Base-by-base conservation (phyloP, 2,113 vertebrate species). In the Heterocephalus glaber region DNA sequence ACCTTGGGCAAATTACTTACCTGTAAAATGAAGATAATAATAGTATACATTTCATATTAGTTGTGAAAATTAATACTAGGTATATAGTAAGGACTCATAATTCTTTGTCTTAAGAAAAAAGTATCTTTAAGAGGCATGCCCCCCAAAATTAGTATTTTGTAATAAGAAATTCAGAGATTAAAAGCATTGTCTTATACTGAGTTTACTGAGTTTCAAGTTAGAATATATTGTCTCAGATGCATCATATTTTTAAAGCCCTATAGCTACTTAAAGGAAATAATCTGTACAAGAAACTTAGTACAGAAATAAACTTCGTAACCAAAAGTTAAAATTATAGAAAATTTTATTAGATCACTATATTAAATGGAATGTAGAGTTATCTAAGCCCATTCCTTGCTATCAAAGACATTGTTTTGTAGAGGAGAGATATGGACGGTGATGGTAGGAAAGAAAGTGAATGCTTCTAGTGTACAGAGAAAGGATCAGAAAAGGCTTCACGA, bases 91-190 rank as follows among this genome's bases (percentile, higher is more conserved):
- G 38, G 44, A 82, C 26, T 89, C 56, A 24, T 92, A 81, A 84
- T 90, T 81, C 33, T 82, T 90, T 90, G 28, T 49, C 81, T 81
- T 84, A 47, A 56, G 56, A 56, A 4, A 90, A 65, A 89, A 88
- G 87, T 56, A 72, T 49, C 61, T 96, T 93, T n/a, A n/a, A 94
- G 85, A 86, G 5, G 7, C 52, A 65, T 90, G 17, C 16, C n/a
- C n/a, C n/a, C n/a, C n/a, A n/a, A n/a, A n/a, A n/a, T n/a, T n/a
- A n/a, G n/a, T 96, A 88, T 95, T 92, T 95, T 96, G n/a, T 91
- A 91, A 77, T 49, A 97, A 95, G 24, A 85, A 68, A 88, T 85
- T 92, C 41, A 83, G 79, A n/a, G n/a, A n/a, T 72, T 65, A 90
- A 89, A 92, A 83, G 30, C 68, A 74, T 95, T 94, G 33, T 86